Percentiles rank a stretch among this genome's conserved stretches.
Evolutionary conservation across 2,888 invertebrate species (phyloP).

Genomic region (Sisyra nigra): DNA sequence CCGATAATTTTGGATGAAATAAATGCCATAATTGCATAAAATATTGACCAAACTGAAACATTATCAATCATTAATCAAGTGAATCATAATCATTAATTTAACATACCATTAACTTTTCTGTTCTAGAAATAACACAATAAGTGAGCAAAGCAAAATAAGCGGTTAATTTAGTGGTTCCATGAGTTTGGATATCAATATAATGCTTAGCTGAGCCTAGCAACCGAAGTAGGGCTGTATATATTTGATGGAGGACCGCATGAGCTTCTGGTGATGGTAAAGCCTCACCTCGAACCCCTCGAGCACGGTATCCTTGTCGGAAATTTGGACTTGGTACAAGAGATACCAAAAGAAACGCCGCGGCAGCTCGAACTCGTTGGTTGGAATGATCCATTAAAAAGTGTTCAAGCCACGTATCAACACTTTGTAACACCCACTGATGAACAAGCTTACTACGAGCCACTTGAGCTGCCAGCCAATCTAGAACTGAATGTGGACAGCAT

Average conservation of each 20-base stretch:
- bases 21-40: conserved; percentile 85
- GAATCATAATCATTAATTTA: background rate
- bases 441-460: conserved; percentile 78
- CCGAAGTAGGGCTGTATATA: conserved; percentile 57
- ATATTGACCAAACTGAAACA: conserved; percentile 73
- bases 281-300: conserved; percentile 28
- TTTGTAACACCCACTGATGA: conserved; percentile 81
- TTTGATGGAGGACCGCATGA: conserved; percentile 39
- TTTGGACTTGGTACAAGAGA: conserved; percentile 81
- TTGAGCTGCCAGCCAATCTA: conserved; percentile 81
- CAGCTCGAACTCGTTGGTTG: conserved; percentile 76
- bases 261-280: conserved; percentile 36
- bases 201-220: conserved; percentile 69
- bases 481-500: conserved; percentile 77
- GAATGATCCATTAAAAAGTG: conserved; percentile 71
- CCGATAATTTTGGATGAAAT: conserved; percentile 86
- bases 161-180: conserved; percentile 82
- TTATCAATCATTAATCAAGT: conserved; percentile 10
- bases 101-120: conserved; percentile 82
- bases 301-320: conserved; percentile 77
- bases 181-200: conserved; percentile 71
- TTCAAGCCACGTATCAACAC: conserved; percentile 85
- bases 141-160: conserved; percentile 86
- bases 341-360: conserved; percentile 77
- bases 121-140: conserved; percentile 78